These are phyloP conservation scores for Trissolcus basalis DNA, from an alignment of 1,140 invertebrate species.

Conservation along the genomic window DNA sequence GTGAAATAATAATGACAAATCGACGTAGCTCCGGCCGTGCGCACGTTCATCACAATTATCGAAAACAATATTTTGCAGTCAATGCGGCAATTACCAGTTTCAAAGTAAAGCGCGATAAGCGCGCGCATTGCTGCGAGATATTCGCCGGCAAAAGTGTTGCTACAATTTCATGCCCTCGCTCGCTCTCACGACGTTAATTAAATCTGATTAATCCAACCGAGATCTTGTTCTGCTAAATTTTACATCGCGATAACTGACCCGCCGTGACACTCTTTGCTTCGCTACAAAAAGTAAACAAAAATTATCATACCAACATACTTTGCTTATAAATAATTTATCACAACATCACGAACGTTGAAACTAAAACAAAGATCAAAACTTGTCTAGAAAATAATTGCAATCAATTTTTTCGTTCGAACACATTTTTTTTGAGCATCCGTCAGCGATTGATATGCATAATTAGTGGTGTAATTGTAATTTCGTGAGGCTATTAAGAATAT, in stretches of 20 bases:
- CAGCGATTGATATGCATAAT: too few relatives aligned
- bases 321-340: too few relatives aligned
- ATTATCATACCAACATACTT: too few relatives aligned
- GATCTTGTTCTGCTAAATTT: conserved; percentile 22
- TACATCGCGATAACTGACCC: conserved; percentile 21
- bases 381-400: too few relatives aligned
- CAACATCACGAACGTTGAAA: too few relatives aligned
- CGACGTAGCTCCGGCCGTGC: conserved; percentile 3
- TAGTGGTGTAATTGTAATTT: too few relatives aligned
- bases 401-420: too few relatives aligned
- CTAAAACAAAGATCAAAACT: too few relatives aligned
- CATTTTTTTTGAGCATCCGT: too few relatives aligned
- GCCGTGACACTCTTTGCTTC: not conserved
- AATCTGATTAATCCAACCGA: conserved; percentile 33
- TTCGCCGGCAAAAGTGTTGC: conserved; percentile 28
- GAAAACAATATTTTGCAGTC: conserved; percentile 40
- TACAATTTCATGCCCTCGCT: conserved; percentile 22
- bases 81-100: conserved; percentile 34
- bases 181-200: conserved; percentile 31
- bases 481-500: too few relatives aligned
- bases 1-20: conserved; percentile 59
- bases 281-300: too few relatives aligned
- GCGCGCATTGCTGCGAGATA: conserved; percentile 19
- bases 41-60: conserved; percentile 33
- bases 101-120: conserved; percentile 43